These are phyloP conservation scores for Leptopilina boulardi DNA, from an alignment of 1,140 invertebrate species.

Conservation along the genomic window DNA sequence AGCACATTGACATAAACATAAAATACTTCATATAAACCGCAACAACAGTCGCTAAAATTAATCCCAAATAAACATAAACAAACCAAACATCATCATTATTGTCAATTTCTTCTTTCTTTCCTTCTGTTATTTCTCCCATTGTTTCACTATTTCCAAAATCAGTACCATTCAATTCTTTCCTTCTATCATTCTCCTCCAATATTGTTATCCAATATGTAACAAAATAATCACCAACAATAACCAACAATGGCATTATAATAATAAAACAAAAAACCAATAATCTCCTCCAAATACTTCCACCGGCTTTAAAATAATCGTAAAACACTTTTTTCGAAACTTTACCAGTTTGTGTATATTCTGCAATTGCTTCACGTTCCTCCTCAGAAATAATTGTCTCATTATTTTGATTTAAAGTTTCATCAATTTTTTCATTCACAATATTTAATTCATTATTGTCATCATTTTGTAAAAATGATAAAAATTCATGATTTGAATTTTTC, in stretches of 20 bases:
- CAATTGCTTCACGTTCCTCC: constrained; percentile 70
- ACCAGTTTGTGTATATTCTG: constrained; percentile 76
- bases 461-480: constrained; percentile 71
- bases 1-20: neutral
- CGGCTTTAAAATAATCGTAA: constrained; percentile 79
- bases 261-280: constrained; percentile 76
- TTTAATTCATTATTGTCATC: constrained; percentile 81
- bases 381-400: constrained; percentile 9
- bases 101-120: neutral
- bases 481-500: constrained; percentile 79
- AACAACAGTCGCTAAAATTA: neutral
- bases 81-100: neutral
- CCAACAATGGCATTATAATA: constrained; percentile 77
- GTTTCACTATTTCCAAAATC: too few species aligned
- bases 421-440: constrained; percentile 77
- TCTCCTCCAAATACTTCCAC: constrained; percentile 74
- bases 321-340: constrained; percentile 78
- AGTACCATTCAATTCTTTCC: neutral
- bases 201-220: constrained; percentile 78
- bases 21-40: neutral
- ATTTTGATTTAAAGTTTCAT: neutral
- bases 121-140: neutral
- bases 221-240: constrained; percentile 81
- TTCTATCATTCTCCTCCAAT: neutral
- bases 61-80: neutral